Base-by-base conservation (phyloP, 2,113 vertebrate species). In the Typhlomys cinereus region DNA sequence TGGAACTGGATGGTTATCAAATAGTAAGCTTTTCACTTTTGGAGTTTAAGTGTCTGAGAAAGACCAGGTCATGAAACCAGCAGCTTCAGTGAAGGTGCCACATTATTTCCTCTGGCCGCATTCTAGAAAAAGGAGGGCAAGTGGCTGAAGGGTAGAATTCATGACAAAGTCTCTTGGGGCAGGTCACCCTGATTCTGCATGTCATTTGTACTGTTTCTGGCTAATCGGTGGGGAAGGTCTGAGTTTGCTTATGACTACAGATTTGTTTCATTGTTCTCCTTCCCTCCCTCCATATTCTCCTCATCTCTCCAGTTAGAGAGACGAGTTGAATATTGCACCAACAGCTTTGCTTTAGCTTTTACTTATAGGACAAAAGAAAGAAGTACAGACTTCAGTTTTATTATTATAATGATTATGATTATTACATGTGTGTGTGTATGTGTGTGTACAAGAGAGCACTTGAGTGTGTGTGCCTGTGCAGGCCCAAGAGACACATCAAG, bases 31-130 rank as follows among this genome's bases (percentile, higher is more conserved):
- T 95, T 92, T 75, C 59, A 46, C 54, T 90, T 94, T 57, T 87
- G 85, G 84, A 83, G 85, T 93, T 82, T 66, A 90, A 93, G 82
- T 85, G 90, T 85, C 84, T 93, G 88, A 95, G 76, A 94, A 93
- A 92, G 89, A 91, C 79, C 94, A 93, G 85, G 74, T 93, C 73
- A 5, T 79, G 17, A 54, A 48, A 81, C 41, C 39, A 54, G 52
- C 76, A 75, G 88, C 39, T 70, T 91, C 61, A 83, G 2, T 39
- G 39, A 89, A 66, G 29, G 5, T 92, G 89, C 81, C 41, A 57
- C 39, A 75, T 48, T 87, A 20, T 92, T 89, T 73, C 57, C 57
- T 89, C 82, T 57, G n/a, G 25, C 73, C 85, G n/a, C 41, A 23
- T 94, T 94, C 92, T 90, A 41, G 80, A 85, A 84, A 50, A 62